Conservation (phyloP, 2,888 invertebrate species). For the Corbicula japonica region DNA sequence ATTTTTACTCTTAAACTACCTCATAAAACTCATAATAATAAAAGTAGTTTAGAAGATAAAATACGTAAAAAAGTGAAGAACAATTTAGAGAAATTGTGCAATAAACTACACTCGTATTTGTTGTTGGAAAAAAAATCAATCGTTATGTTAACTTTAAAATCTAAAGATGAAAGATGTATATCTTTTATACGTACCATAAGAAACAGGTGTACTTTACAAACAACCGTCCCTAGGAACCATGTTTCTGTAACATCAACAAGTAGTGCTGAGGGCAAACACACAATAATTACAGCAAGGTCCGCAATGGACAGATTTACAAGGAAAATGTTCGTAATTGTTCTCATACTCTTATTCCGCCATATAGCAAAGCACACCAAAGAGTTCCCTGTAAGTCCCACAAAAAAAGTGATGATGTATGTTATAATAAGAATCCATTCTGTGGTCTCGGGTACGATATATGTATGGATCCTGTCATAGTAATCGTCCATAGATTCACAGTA, state of each 20-base stretch:
- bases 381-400: conserved; percentile 94
- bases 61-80: too few species aligned
- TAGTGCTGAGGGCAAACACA: conserved; percentile 95
- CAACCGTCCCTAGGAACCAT: conserved; percentile 94
- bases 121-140: not conserved
- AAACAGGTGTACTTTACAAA: conserved; percentile 95
- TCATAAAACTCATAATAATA: too few species aligned
- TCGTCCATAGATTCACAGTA: conserved; percentile 58
- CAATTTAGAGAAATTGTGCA: too few species aligned
- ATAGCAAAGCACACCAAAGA: conserved; percentile 94
- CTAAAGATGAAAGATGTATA: not conserved
- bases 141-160: not conserved
- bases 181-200: conserved; percentile 91
- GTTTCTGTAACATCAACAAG: conserved; percentile 97
- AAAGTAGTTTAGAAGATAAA: too few species aligned
- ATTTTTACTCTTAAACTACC: too few species aligned
- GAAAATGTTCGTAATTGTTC: conserved; percentile 97
- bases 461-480: conserved; percentile 52
- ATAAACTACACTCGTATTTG: too few species aligned
- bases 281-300: conserved; percentile 95
- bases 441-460: conserved; percentile 63
- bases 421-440: conserved; percentile 92
- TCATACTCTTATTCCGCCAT: conserved; percentile 94
- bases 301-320: conserved; percentile 95
- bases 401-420: conserved; percentile 92